Conservation (phyloP, 2,797 vertebrate genomes). For the Euphonia xanthogaster region DNA sequence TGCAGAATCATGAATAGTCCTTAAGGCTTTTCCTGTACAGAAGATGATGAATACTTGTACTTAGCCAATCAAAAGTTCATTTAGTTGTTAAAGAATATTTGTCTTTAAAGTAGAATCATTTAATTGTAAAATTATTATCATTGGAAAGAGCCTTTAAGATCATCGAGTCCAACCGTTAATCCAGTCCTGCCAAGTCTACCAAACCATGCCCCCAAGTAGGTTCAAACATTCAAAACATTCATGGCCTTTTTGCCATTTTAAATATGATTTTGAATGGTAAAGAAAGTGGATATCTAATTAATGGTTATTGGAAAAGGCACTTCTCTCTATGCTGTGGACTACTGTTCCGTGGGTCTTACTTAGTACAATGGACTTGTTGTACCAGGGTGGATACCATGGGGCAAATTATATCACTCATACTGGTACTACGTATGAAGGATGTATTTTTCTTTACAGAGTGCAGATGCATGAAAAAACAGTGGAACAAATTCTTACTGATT, state of each 20-base stretch:
- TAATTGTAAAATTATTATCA: neutral
- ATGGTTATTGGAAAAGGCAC: neutral
- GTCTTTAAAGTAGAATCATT: neutral
- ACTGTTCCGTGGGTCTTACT: neutral
- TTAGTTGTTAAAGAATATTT: neutral
- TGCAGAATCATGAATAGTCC: conserved; percentile 26
- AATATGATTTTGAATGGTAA: neutral
- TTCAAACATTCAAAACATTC: neutral
- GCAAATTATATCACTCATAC: neutral
- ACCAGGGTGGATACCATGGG: neutral
- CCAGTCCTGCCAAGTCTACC: neutral
- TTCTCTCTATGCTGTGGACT: neutral
- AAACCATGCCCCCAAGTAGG: neutral
- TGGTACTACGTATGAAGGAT: neutral
- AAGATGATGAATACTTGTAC: conserved; percentile 1
- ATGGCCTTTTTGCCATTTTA: neutral
- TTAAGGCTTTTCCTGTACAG: conserved; percentile 21
- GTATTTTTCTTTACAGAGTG: neutral
- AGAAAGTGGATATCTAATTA: neutral
- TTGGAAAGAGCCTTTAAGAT: neutral
- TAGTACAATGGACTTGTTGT: neutral
- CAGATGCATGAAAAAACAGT: neutral
- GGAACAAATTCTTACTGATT: neutral
- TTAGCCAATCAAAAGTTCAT: conserved; percentile 5
- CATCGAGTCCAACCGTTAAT: neutral